phyloP scores from a whole-genome alignment of 2,888 invertebrate genomes.

The Yponomeuta cagnagella region DNA sequence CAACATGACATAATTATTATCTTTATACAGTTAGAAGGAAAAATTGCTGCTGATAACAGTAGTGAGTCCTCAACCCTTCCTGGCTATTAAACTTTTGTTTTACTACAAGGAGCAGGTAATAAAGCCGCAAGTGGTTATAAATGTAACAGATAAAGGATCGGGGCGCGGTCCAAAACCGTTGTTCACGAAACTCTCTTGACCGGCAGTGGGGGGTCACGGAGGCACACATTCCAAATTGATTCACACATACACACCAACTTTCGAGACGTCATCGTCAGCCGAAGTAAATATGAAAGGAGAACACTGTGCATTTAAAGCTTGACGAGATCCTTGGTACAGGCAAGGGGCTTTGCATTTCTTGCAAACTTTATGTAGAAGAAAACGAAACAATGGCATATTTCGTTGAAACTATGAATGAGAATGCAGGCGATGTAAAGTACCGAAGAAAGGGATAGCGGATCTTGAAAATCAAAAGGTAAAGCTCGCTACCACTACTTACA shows the following conservation, averaged over 20 bases:
- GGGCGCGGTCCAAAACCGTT: conserved; percentile 33
- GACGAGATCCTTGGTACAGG: background rate
- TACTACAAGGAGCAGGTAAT: background rate
- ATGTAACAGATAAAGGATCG: conserved; percentile 15
- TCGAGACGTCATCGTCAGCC: background rate
- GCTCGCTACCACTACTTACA: background rate
- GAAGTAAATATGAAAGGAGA: background rate
- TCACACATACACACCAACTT: conserved; percentile 3
- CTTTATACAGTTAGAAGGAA: background rate
- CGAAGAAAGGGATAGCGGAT: conserved; percentile 1
- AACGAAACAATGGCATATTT: background rate
- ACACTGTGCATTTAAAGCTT: background rate
- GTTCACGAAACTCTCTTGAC: conserved; percentile 27
- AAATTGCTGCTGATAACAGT: too few relatives aligned
- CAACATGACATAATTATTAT: background rate
- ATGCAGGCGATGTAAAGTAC: background rate
- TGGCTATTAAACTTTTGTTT: conserved; percentile 1
- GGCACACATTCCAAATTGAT: conserved; percentile 30
- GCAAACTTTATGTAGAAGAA: background rate
- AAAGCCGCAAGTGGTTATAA: background rate
- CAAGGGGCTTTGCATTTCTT: background rate
- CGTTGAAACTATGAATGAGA: conserved; percentile 5
- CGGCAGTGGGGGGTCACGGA: conserved; percentile 29
- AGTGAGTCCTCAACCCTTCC: background rate
- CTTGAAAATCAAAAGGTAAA: conserved; percentile 5